Evolutionary conservation across 2,888 invertebrate genomes (phyloP).

Genomic region (Herminia tarsipennalis): DNA sequence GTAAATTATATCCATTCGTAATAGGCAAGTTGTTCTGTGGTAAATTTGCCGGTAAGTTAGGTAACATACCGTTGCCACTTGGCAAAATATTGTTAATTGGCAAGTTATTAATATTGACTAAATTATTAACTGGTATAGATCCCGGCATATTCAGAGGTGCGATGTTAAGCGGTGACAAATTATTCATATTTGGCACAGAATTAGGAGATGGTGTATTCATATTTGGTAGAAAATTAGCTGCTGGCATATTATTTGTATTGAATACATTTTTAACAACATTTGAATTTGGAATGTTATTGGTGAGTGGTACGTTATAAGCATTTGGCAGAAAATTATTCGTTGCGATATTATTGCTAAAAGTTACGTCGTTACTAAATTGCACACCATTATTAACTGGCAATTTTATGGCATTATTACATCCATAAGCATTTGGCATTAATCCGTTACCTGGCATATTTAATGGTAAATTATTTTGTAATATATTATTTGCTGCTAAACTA

Average conservation of each 20-base stretch:
- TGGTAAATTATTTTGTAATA: conserved; percentile 3
- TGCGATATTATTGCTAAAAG: background rate
- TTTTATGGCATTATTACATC: background rate
- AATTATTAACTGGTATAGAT: too few relatives aligned
- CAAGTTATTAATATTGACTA: too few relatives aligned
- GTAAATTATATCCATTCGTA: conserved; percentile 10
- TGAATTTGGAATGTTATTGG: background rate
- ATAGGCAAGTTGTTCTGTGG: background rate
- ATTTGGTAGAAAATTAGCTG: conserved; percentile 12
- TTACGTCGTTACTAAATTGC: background rate
- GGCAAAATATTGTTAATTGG: conserved; percentile 22
- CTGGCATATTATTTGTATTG: conserved; percentile 6
- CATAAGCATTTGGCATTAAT: conserved; percentile 7
- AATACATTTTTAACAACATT: conserved; percentile 6
- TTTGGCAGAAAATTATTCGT: background rate
- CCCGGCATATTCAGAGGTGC: background rate
- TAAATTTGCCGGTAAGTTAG: background rate
- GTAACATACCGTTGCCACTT: background rate
- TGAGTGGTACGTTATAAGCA: background rate
- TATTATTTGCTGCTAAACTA: conserved; percentile 4
- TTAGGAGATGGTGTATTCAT: background rate
- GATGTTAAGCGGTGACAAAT: background rate
- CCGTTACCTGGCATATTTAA: conserved; percentile 5
- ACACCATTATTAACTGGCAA: background rate
- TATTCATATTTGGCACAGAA: background rate